Conservation (phyloP, 2,797 vertebrate genomes). For the Aulostomus chinensis region DNA sequence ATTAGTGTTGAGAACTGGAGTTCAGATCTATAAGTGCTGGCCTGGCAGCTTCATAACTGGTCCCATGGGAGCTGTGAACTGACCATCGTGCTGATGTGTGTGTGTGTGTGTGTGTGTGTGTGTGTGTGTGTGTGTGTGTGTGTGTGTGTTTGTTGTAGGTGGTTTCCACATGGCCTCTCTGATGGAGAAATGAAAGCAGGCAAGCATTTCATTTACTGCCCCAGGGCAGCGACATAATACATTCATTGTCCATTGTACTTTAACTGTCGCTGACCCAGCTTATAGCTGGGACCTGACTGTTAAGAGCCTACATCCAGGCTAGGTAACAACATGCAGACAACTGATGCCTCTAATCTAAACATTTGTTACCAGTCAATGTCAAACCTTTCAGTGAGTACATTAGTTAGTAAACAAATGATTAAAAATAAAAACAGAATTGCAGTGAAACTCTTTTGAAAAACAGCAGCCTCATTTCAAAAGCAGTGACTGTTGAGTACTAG, state of each 20-base stretch:
- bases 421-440: too few relatives aligned
- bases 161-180: slow-evolving; percentile 15
- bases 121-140: slow-evolving; percentile 2
- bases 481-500: background rate
- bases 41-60: slow-evolving; percentile 71
- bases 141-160: slow-evolving; percentile 5
- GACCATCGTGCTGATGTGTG: slow-evolving; percentile 53
- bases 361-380: background rate
- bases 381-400: too few relatives aligned
- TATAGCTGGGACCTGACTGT: slow-evolving; percentile 18
- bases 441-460: too few relatives aligned
- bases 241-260: slow-evolving; percentile 60
- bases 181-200: slow-evolving; percentile 56
- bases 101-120: slow-evolving; percentile 16
- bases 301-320: slow-evolving; percentile 11
- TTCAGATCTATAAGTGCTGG: slow-evolving; percentile 65
- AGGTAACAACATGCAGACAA: slow-evolving; percentile 16
- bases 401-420: too few relatives aligned
- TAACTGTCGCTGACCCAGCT: slow-evolving; percentile 62
- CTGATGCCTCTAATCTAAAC: slow-evolving; percentile 7
- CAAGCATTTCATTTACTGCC: slow-evolving; percentile 62
- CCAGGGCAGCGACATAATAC: slow-evolving; percentile 50
- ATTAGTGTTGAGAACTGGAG: slow-evolving; percentile 13
- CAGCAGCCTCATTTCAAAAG: background rate
- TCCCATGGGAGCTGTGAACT: slow-evolving; percentile 58